phyloP scores from a whole-genome alignment of 2,113 vertebrate species.

The Cyanoliseus patagonus region DNA sequence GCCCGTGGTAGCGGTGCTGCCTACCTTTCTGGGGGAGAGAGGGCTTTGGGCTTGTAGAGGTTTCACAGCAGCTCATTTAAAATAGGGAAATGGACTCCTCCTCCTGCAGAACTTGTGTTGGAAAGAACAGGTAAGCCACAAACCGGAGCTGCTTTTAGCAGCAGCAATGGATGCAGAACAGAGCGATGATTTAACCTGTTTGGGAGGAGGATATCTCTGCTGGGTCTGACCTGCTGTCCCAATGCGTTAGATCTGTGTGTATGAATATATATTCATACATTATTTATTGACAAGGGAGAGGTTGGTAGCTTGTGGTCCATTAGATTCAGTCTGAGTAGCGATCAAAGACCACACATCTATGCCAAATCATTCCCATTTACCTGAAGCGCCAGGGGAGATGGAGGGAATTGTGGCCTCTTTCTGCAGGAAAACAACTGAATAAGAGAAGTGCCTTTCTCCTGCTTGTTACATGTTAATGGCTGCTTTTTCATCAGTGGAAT shows the following conservation, averaged over 20 bases:
- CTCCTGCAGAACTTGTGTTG: background rate
- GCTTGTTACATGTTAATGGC: background rate
- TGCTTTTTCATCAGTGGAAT: background rate
- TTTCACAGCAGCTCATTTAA: background rate
- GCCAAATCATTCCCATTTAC: background rate
- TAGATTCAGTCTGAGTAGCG: background rate
- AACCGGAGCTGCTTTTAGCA: background rate
- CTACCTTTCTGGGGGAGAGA: background rate
- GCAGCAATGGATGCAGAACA: background rate
- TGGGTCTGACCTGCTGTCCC: background rate
- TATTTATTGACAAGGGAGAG: background rate
- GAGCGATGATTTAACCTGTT: background rate
- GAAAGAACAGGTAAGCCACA: background rate
- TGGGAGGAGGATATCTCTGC: background rate
- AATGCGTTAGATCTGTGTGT: background rate
- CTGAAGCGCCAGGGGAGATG: rapidly evolving
- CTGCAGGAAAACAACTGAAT: background rate
- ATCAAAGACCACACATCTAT: background rate
- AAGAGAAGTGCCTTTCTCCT: background rate
- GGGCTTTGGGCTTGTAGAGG: background rate
- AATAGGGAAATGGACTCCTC: background rate
- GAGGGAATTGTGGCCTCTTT: background rate
- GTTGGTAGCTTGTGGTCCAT: background rate
- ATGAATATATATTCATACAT: background rate
- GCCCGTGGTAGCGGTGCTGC: background rate